phyloP scores from a whole-genome alignment of 2,797 vertebrate species.

The Sebastes cheni region DNA sequence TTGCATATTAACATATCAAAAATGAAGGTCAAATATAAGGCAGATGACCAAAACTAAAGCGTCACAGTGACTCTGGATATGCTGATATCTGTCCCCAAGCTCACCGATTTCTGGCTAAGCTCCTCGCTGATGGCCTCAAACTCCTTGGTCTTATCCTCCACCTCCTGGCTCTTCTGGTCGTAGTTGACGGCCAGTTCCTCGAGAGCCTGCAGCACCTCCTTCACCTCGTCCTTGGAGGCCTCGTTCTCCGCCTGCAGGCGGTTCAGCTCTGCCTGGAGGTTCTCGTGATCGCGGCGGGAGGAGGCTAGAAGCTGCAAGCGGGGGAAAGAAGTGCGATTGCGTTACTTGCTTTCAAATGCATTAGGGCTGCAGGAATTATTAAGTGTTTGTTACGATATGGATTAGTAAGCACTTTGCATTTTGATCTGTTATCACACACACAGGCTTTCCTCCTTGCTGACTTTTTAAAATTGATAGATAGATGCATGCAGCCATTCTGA shows the following conservation, averaged over 20 bases:
- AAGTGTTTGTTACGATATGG: background rate
- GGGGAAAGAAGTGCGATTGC: background rate
- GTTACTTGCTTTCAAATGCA: background rate
- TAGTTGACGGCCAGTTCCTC: conserved; percentile 98
- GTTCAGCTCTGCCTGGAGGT: conserved; percentile 93
- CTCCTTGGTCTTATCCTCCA: conserved; percentile 96
- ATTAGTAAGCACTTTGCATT: background rate
- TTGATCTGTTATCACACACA: background rate
- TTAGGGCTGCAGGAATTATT: background rate
- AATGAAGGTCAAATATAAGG: conserved; percentile 4
- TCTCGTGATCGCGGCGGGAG: conserved; percentile 94
- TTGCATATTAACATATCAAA: background rate
- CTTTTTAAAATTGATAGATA: background rate
- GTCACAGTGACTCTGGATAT: background rate
- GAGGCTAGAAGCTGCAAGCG: conserved; percentile 88
- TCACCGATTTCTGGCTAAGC: conserved; percentile 95
- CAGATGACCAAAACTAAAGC: background rate
- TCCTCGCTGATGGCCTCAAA: conserved; percentile 94
- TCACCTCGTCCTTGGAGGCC: conserved; percentile 97
- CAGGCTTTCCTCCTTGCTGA: background rate
- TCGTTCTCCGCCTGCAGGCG: conserved; percentile 96
- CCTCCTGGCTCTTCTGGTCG: conserved; percentile 98
- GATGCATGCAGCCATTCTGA: background rate
- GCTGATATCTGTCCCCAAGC: background rate
- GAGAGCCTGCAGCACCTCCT: conserved; percentile 95